Evolutionary conservation across 2,113 vertebrate species (phyloP).

Genomic region (Tetraodon nigroviridis): DNA sequence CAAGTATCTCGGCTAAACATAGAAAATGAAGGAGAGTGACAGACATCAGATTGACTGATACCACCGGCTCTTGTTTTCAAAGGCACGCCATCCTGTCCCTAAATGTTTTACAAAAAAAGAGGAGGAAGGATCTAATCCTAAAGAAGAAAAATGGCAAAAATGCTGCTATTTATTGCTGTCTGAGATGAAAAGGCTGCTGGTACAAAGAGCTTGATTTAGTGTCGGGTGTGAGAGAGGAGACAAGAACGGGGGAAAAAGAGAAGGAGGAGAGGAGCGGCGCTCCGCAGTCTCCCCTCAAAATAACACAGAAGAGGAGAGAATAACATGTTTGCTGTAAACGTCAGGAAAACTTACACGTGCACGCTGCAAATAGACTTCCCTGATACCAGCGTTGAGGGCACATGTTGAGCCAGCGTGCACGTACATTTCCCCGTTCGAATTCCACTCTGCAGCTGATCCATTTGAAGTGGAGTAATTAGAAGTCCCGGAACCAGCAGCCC

Average conservation of each 20-base stretch:
- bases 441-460: slow-evolving; percentile 31
- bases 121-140: slow-evolving; percentile 15
- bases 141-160: slow-evolving; percentile 68
- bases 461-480: slow-evolving; percentile 31
- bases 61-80: slow-evolving; percentile 6
- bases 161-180: slow-evolving; percentile 68
- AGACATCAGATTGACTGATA: slow-evolving; percentile 40
- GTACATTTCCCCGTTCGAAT: slow-evolving; percentile 11
- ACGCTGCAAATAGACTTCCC: slow-evolving; percentile 31
- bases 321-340: slow-evolving; percentile 68
- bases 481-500: slow-evolving; percentile 20
- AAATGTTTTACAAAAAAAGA: slow-evolving; percentile 26
- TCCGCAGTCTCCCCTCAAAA: slow-evolving; percentile 76
- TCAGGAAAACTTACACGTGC: slow-evolving; percentile 61
- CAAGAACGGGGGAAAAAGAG: slow-evolving; percentile 40
- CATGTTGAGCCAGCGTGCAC: slow-evolving; percentile 3
- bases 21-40: slow-evolving; percentile 57
- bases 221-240: slow-evolving; percentile 67
- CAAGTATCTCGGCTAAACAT: slow-evolving; percentile 53
- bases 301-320: slow-evolving; percentile 71
- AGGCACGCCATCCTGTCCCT: background rate
- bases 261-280: slow-evolving; percentile 52
- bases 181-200: slow-evolving; percentile 71
- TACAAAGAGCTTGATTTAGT: slow-evolving; percentile 72
- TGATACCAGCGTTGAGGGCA: background rate